A percentile compares a stretch with the other conserved stretches of the same genome.
phyloP scores from a whole-genome alignment of 2,113 vertebrate species.

The Phaethon lepturus region DNA sequence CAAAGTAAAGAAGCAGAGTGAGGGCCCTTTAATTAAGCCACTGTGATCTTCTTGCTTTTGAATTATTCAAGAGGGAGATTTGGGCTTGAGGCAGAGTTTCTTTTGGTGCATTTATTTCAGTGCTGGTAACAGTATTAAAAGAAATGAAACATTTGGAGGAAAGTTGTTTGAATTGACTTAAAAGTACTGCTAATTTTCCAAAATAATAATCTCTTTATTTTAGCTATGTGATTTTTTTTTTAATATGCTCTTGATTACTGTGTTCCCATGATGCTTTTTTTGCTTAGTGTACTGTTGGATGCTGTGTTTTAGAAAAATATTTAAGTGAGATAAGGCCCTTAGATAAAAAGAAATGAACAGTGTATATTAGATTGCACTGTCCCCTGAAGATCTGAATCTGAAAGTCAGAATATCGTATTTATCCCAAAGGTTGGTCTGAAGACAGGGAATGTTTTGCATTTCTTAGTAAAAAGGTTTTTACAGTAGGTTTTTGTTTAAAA shows the following conservation, averaged over 20 bases:
- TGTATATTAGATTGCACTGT: neutral
- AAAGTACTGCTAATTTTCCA: neutral
- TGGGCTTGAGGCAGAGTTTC: slow-evolving; percentile 45
- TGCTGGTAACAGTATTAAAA: slow-evolving; percentile 19
- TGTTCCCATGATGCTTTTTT: neutral
- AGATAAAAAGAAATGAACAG: neutral
- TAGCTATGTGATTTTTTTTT: neutral
- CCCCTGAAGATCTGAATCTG: neutral
- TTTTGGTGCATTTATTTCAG: slow-evolving; percentile 29
- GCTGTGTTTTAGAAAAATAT: slow-evolving; percentile 5
- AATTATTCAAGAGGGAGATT: slow-evolving; percentile 55
- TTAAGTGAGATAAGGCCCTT: neutral
- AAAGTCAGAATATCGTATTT: neutral
- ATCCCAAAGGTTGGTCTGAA: neutral
- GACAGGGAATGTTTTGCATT: neutral
- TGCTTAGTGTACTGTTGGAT: neutral
- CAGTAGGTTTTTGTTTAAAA: slow-evolving; percentile 6
- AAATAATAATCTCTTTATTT: neutral
- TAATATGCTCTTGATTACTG: neutral
- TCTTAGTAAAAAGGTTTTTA: neutral
- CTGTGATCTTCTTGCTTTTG: slow-evolving; percentile 42
- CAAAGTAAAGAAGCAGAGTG: neutral
- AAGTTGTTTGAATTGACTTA: slow-evolving; percentile 10
- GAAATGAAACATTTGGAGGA: slow-evolving; percentile 12
- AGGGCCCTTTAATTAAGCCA: slow-evolving; percentile 54